Percentiles rank a stretch among this genome's conserved stretches.
Conservation (phyloP, 2,888 invertebrate species). For the Apamea monoglypha region DNA sequence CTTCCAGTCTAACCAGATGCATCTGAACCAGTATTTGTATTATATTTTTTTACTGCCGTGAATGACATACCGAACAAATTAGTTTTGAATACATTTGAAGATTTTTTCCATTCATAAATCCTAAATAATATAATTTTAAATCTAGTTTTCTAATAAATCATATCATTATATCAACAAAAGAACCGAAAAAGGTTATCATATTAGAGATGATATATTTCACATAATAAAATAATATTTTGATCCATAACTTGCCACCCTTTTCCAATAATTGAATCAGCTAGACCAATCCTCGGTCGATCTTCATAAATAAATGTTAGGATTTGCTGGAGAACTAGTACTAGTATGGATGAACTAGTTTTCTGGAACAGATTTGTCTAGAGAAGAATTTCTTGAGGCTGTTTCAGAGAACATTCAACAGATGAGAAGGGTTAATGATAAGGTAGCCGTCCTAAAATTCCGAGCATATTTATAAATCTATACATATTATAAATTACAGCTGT, state of each 20-base stretch:
- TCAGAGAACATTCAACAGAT: neutral
- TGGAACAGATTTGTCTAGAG: neutral
- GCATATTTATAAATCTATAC: no score
- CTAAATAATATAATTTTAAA: no score
- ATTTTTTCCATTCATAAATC: no score
- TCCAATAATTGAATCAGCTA: slow-evolving; percentile 49
- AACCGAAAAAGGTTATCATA: slow-evolving; percentile 2
- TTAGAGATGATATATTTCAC: slow-evolving; percentile 6
- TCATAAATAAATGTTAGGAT: slow-evolving; percentile 43
- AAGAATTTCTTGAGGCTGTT: neutral
- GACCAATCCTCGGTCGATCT: slow-evolving; percentile 24
- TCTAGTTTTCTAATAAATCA: neutral
- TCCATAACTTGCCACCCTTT: slow-evolving; percentile 38
- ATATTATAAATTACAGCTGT: no score
- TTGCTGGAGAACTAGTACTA: slow-evolving; percentile 29
- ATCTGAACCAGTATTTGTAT: no score
- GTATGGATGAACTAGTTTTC: slow-evolving; percentile 7
- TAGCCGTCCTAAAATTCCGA: no score
- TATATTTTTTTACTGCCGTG: no score
- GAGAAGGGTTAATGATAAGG: no score
- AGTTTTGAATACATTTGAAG: neutral
- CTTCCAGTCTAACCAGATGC: no score
- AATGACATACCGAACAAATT: neutral
- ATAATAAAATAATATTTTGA: slow-evolving; percentile 35
- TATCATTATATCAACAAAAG: slow-evolving; percentile 1